phyloP scores from a whole-genome alignment of 2,888 invertebrate species.

The Brachyopa scutellaris region DNA sequence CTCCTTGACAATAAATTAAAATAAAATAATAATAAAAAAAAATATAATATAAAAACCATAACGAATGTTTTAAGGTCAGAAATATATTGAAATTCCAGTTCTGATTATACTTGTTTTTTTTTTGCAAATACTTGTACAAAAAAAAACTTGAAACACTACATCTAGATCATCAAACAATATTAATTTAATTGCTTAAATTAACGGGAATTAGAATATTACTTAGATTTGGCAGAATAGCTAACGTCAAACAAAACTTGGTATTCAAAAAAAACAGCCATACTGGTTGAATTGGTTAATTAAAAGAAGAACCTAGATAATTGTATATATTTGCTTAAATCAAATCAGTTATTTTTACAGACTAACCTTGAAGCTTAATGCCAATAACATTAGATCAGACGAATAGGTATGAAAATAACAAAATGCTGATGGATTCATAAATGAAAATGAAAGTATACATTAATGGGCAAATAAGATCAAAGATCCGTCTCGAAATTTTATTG shows the following conservation, averaged over 20 bases:
- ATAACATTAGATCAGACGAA: constrained; percentile 10
- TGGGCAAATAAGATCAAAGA: constrained; percentile 15
- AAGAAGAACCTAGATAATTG: not conserved
- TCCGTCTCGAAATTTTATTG: constrained; percentile 1
- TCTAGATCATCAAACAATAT: not conserved
- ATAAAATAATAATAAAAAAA: too few species aligned
- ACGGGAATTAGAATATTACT: constrained; percentile 1
- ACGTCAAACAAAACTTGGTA: too few species aligned
- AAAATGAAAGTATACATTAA: constrained; percentile 11
- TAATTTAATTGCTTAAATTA: not conserved
- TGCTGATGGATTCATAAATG: not conserved
- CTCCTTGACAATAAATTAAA: constrained; percentile 6
- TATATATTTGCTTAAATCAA: too few species aligned
- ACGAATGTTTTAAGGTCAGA: too few species aligned
- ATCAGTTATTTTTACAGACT: constrained; percentile 4
- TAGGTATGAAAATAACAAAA: not conserved
- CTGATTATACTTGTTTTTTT: not conserved
- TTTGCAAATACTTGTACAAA: not conserved
- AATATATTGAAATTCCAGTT: not conserved
- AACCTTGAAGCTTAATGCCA: constrained; percentile 12
- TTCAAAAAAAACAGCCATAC: too few species aligned
- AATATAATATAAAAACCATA: not conserved
- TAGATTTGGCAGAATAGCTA: not conserved
- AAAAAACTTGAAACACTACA: constrained; percentile 1
- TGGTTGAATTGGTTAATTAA: not conserved